Percentiles rank a stretch among this genome's conserved stretches.
Conservation (phyloP, 2,797 vertebrate species). For the Gallinago stenura region DNA sequence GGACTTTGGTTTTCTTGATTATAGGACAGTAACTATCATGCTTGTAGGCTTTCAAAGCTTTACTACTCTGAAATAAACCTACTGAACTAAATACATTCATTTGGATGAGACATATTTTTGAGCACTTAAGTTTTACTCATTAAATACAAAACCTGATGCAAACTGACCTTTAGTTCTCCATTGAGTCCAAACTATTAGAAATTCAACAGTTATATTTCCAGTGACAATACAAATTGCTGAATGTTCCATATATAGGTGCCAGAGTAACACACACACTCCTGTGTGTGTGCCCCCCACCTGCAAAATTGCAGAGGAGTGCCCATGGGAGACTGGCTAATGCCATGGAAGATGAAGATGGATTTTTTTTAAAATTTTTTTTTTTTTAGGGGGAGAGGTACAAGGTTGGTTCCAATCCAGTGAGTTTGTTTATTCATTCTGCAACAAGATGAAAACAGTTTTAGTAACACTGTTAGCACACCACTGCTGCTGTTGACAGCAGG, state of each 20-base stretch:
- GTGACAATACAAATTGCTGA: background rate
- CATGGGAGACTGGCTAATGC: background rate
- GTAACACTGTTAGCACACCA: background rate
- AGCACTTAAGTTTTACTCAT: constrained; percentile 3
- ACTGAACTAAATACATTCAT: background rate
- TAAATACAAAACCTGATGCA: constrained; percentile 31
- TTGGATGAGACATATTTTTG: background rate
- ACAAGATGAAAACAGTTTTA: constrained; percentile 20
- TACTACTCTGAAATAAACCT: background rate
- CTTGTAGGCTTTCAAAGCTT: constrained; percentile 3
- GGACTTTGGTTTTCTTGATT: background rate
- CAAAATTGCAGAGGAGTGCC: background rate
- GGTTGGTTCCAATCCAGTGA: background rate
- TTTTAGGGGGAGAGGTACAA: background rate
- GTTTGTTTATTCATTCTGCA: constrained; percentile 3
- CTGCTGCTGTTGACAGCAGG: background rate
- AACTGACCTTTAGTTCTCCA: constrained; percentile 4
- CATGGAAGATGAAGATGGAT: background rate
- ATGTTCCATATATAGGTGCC: background rate
- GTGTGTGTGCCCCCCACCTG: accelerated
- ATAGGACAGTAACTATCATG: background rate
- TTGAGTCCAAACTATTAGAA: background rate
- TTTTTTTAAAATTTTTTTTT: background rate
- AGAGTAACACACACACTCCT: background rate
- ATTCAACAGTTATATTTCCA: background rate